These are phyloP conservation scores for Aphelenchoides avenae DNA, from an alignment of 1,140 invertebrate genomes.

Conservation along the genomic window DNA sequence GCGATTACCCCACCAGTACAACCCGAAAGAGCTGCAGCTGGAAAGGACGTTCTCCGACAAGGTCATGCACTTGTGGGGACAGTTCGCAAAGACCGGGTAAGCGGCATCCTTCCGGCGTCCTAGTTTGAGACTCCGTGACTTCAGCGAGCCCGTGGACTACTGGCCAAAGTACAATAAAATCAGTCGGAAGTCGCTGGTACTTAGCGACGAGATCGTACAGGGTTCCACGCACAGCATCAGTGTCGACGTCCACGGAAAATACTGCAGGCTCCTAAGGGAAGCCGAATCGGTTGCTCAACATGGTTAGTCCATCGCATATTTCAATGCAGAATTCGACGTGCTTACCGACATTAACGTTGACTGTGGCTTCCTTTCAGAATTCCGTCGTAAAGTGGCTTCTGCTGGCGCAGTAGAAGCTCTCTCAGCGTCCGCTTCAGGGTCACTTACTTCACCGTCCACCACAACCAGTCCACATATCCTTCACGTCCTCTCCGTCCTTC, in stretches of 20 bases:
- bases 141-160: constrained; percentile 45
- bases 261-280: constrained; percentile 52
- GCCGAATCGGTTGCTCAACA: constrained; percentile 44
- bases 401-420: too few species aligned
- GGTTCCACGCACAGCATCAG: constrained; percentile 43
- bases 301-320: too few species aligned
- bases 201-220: constrained; percentile 33
- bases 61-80: constrained; percentile 91
- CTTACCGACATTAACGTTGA: too few species aligned
- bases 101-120: constrained; percentile 13
- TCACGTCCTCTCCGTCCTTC: too few species aligned
- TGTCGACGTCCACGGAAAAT: constrained; percentile 51
- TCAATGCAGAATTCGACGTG: too few species aligned
- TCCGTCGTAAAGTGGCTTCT: too few species aligned
- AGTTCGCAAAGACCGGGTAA: constrained; percentile 87
- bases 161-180: constrained; percentile 56
- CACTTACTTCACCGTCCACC: too few species aligned
- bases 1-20: constrained; percentile 74
- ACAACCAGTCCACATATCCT: too few species aligned
- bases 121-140: constrained; percentile 9
- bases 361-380: too few species aligned
- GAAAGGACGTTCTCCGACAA: constrained; percentile 77
- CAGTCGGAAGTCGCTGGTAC: constrained; percentile 53
- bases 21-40: constrained; percentile 71
- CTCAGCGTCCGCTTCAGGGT: too few species aligned